A percentile compares a stretch with the other conserved stretches of the same genome.
phyloP scores from a whole-genome alignment of 2,797 vertebrate genomes.

The Aeoliscus strigatus region DNA sequence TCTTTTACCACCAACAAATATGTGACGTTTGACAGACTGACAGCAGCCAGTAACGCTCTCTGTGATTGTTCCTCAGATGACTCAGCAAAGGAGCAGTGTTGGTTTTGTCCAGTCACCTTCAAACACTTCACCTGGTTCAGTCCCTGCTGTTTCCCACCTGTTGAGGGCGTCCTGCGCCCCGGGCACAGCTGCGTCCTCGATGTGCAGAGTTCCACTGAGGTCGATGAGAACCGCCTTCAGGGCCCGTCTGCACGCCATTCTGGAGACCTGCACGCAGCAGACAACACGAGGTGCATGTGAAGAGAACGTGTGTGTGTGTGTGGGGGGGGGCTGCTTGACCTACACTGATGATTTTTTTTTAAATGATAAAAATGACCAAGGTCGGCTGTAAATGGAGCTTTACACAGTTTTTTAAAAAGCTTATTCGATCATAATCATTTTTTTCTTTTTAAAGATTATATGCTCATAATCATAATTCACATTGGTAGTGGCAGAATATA shows the following conservation, averaged over 20 bases:
- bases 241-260: conserved; percentile 79
- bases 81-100: not conserved
- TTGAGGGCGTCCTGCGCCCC: conserved; percentile 90
- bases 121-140: not conserved
- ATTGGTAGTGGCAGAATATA: conserved; percentile 41
- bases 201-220: conserved; percentile 90
- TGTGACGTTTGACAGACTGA: not conserved
- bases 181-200: conserved; percentile 87
- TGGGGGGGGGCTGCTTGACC: conserved; percentile 23
- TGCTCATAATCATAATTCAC: conserved; percentile 57
- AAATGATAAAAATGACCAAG: conserved; percentile 24
- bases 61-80: not conserved
- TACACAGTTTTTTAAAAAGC: conserved; percentile 31
- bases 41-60: not conserved
- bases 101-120: not conserved
- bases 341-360: conserved; percentile 23
- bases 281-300: not conserved
- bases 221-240: conserved; percentile 93
- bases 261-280: conserved; percentile 18
- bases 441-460: conserved; percentile 38
- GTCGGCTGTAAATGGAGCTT: conserved; percentile 43
- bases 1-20: not conserved
- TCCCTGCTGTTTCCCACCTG: conserved; percentile 70
- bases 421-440: conserved; percentile 41
- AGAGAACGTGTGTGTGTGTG: not conserved